Percentiles rank a stretch among this genome's conserved stretches.
phyloP scores from a whole-genome alignment of 2,888 invertebrate species.

The Drosophila melanosoma region DNA sequence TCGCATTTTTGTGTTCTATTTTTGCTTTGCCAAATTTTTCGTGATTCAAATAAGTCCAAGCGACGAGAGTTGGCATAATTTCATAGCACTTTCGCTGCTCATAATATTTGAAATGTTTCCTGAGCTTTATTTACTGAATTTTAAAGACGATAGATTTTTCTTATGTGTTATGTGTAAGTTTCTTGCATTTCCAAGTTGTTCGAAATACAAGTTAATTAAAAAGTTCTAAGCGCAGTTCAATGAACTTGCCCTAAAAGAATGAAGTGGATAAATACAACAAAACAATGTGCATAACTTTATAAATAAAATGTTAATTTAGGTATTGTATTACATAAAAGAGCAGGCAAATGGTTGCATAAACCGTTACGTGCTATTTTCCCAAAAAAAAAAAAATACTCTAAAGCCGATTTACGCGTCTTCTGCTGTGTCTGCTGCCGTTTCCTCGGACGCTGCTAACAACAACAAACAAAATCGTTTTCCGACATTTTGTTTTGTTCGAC shows the following conservation, averaged over 20 bases:
- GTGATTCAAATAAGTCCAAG: slow-evolving; percentile 52
- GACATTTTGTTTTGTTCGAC: slow-evolving; percentile 72
- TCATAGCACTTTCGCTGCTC: slow-evolving; percentile 17
- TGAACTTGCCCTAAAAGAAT: slow-evolving; percentile 17
- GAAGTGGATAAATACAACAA: not conserved
- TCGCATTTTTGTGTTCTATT: not conserved
- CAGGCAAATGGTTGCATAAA: slow-evolving; percentile 70
- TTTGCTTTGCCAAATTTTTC: slow-evolving; percentile 5
- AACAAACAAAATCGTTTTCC: slow-evolving; percentile 42
- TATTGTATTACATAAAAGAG: slow-evolving; percentile 62
- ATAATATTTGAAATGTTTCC: slow-evolving; percentile 1
- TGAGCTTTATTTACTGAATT: slow-evolving; percentile 38
- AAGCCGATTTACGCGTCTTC: slow-evolving; percentile 27
- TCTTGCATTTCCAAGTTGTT: slow-evolving; percentile 3
- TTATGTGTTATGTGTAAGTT: not conserved
- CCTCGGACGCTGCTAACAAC: slow-evolving; percentile 8
- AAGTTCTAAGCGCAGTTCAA: slow-evolving; percentile 49
- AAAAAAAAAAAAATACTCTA: slow-evolving; percentile 12
- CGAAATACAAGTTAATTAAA: slow-evolving; percentile 66
- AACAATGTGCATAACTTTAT: not conserved
- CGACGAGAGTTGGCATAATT: not conserved
- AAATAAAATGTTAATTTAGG: slow-evolving; percentile 31
- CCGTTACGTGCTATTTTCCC: slow-evolving; percentile 50
- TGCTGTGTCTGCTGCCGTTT: slow-evolving; percentile 2
- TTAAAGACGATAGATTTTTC: slow-evolving; percentile 1